Evolutionary conservation across 2,113 vertebrate genomes (phyloP), one percentile per base, ranked within the genome.

Genomic region (Camelus bactrianus): DNA sequence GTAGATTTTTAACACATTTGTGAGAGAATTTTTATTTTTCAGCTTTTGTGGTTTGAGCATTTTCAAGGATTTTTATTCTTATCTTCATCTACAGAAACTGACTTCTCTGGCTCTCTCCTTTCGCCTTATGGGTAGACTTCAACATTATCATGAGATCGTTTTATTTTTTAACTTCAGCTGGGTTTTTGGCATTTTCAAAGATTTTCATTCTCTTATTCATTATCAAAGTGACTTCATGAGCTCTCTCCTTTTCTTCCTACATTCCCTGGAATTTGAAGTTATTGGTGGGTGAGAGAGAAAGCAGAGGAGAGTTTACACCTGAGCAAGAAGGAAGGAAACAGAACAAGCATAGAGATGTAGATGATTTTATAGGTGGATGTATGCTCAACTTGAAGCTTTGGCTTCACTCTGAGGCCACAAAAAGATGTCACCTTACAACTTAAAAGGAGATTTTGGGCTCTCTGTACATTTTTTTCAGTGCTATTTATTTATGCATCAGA

Each of bases 401-500:
- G 6, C 89, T 48, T 56, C 19, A 72, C 17, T 46, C 56, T 32
- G 70, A 89, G 24, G 73, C 76, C 80, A 94, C 54, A 72, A 89
- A 92, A 86, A 42, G 17, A 67, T 92, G 80, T 96, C 77, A 89
- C 54, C 89, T 90, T 88, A 62, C 26, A 48, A 70, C n/a, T 93
- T 85, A 94, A 90, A 95, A 81, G 91, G 70, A 81, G 13, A 88
- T 80, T 93, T 83, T 76, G 85, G 48, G 93, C 19, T 85, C 76
- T 90, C 65, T 35, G 32, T 92, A 92, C 65, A 93, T 60, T 80
- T 89, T 93, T 94, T 80, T 52, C n/a, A 65, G 30, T 77, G 64
- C 50, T 84, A 77, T 94, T 93, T 94, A 90, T 89, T 95, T 90
- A 92, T 92, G 70, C 26, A 85, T 73, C 48, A 93, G 64, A 90